Conservation (phyloP, 2,113 vertebrate species). For the Polypterus senegalus region DNA sequence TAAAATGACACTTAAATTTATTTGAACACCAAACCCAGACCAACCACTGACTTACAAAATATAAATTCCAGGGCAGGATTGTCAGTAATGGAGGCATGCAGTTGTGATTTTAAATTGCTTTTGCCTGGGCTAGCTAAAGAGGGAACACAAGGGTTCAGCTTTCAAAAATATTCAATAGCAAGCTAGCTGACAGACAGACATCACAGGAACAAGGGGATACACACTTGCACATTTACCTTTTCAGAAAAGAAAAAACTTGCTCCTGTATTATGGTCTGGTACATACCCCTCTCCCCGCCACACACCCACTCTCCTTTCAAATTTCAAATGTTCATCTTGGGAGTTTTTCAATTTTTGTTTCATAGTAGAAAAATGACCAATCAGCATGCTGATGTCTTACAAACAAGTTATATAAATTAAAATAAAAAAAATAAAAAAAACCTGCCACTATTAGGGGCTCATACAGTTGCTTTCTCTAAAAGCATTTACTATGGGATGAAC, state of each 20-base stretch:
- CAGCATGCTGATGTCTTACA: too few species aligned
- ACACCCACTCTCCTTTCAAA: too few species aligned
- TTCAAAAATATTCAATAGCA: background rate
- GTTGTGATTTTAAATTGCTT: slow-evolving; percentile 29
- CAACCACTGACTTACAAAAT: slow-evolving; percentile 38
- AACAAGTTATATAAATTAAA: too few species aligned
- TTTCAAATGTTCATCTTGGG: too few species aligned
- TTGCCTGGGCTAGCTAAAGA: background rate
- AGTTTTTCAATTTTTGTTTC: too few species aligned
- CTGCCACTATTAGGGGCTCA: too few species aligned
- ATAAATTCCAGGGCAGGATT: slow-evolving; percentile 23
- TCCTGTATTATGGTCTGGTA: background rate
- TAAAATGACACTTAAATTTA: slow-evolving; percentile 32
- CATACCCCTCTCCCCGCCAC: too few species aligned
- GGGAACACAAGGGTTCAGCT: background rate
- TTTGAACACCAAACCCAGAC: slow-evolving; percentile 38
- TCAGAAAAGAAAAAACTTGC: background rate
- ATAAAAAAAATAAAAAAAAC: too few species aligned
- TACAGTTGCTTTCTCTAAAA: too few species aligned
- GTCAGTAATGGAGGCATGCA: slow-evolving; percentile 54
- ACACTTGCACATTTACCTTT: background rate
- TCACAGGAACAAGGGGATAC: background rate
- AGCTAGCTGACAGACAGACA: background rate
- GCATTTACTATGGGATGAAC: too few species aligned
- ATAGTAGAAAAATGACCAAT: too few species aligned